Base-by-base conservation (phyloP, 2,888 invertebrate genomes). In the Chrysolina oricalcia region DNA sequence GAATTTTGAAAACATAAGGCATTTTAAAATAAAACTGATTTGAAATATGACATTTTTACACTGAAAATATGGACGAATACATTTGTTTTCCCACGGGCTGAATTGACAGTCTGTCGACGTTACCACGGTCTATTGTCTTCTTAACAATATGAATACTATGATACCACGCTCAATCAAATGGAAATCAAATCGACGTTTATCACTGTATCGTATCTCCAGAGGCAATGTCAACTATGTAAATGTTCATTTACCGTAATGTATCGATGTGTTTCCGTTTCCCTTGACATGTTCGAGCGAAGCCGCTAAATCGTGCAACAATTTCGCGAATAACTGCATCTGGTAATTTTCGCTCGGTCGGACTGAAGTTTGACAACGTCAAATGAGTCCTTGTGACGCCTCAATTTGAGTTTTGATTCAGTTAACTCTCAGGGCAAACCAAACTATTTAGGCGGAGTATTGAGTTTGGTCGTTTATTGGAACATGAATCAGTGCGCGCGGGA, bases 201-300 rank as follows among this genome's bases (percentile, higher is more conserved):
- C 35, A 59, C 21, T 27, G 59, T 0, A n/a, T 35, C 35, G 59
- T n/a, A 15, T 59, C 59, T n/a, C 59, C 1, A 35, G 59, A 59
- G 59, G 17, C 59, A 21, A 53, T 59, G 35, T 35, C 35, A n/a
- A 23, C 59, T 27, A 15, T 59, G 35, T 59, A 13, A 19, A 53
- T 53, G 53, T 59, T 59, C 59, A 59, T 59, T 27, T n/a, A 27
- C 27, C 59, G 27, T 59, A n/a, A 59, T 27, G 23, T 59, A 59
- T 59, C 59, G 59, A 59, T 59, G 59, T 59, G 35, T 35, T 59
- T 59, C 59, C 59, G 27, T 59, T 59, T 59, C 35, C 59, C 59
- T n/a, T 59, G 35, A 59, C 59, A 59, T 59, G n/a, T 59, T 59
- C 59, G n/a, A n/a, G 6, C 59, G 11, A n/a, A 27, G n/a, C 59